Base-by-base conservation (phyloP, 2,888 invertebrate species). In the Icerya purchasi region DNA sequence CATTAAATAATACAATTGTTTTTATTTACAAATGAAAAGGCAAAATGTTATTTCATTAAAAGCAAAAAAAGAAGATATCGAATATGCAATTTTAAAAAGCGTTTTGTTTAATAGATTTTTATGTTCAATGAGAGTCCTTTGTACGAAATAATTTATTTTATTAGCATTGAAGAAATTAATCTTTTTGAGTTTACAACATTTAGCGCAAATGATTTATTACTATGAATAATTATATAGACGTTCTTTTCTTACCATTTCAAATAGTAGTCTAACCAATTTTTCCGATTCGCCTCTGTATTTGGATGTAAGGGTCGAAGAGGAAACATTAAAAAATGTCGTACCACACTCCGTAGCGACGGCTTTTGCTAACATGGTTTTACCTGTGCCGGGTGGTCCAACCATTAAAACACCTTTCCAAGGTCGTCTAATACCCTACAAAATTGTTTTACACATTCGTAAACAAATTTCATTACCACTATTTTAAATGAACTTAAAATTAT, bases 281-380 rank as follows among this genome's bases (percentile, higher is more conserved):
- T 98, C 97, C 0, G 93, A 93, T 76, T 98, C 98, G n/a, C 98
- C 98, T 59, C 94, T 79, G 74, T 93, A 98, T 74, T 98, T 98
- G 21, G 93, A 94, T n/a, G 94, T 93, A 62, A 98, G 78, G 0
- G 93, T 93, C 1, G 94, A 92, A 0, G 94, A 92, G 18, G 94
- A 93, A 1, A 98, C 93, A 73, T 94, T 90, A 72, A 97, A 93
- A 75, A 94, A 96, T 0, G 96, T 96, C 56, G 96, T 91, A 24
- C 89, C 88, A 73, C 96, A 97, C 76, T 98, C 96, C 0, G 94
- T 96, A 61, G 97, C 97, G 5, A 97, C 96, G 1, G 97, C 97
- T 74, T 96, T 94, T 3, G 94, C 94, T 55, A 96, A 75, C 85
- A 96, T 87, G 0, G 94, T 96, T 77, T 96, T 96, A 20, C 94